A percentile compares a stretch with the other conserved stretches of the same genome.
phyloP scores from a whole-genome alignment of 2,888 invertebrate species.

The Stenotaenia linearis region DNA sequence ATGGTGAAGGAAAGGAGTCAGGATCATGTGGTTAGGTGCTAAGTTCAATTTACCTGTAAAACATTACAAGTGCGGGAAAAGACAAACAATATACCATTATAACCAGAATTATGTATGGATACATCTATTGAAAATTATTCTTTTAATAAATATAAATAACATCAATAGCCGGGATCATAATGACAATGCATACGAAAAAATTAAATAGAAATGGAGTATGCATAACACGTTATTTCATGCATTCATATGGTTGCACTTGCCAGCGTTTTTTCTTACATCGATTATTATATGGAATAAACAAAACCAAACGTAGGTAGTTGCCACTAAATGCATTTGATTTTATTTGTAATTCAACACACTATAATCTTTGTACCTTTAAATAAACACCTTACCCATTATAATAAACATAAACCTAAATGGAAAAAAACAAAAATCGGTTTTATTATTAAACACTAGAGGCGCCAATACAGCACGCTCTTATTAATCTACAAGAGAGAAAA shows the following conservation, averaged over 20 bases:
- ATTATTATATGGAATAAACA: not conserved
- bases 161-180: not conserved
- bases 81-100: conserved; percentile 3
- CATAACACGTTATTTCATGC: not conserved
- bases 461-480: not conserved
- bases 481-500: conserved; percentile 18
- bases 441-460: not conserved
- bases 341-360: not conserved
- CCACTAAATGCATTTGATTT: not conserved
- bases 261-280: not conserved
- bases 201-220: not conserved
- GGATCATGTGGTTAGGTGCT: conserved; percentile 1
- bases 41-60: not conserved
- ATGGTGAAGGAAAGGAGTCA: conserved; percentile 8
- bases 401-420: conserved; percentile 3
- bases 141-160: not conserved
- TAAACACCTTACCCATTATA: conserved; percentile 1
- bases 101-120: not conserved
- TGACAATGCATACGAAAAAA: conserved; percentile 8
- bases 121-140: not conserved
- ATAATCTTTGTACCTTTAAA: not conserved
- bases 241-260: not conserved
- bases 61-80: conserved; percentile 7
- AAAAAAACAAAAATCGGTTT: conserved; percentile 10
- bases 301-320: not conserved